Conservation (phyloP, 2,888 invertebrate species). For the Andrena bucephala region DNA sequence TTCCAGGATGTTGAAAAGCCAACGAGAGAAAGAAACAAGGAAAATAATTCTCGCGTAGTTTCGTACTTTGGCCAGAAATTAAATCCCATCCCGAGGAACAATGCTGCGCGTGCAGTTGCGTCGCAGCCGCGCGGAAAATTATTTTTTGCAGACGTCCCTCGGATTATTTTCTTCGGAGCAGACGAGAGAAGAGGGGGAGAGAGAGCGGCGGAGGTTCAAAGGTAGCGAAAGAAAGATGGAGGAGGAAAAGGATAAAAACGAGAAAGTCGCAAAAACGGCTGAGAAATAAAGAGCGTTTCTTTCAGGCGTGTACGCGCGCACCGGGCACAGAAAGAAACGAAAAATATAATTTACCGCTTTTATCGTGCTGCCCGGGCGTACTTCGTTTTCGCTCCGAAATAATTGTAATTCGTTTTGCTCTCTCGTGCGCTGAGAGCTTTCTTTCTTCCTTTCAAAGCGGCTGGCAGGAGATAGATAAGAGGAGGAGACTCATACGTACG, state of each 20-base stretch:
- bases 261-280: constrained; percentile 35
- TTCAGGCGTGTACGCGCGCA: constrained; percentile 4
- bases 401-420: constrained; percentile 54
- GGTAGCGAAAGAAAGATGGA: constrained; percentile 1
- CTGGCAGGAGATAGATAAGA: constrained; percentile 4
- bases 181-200: constrained; percentile 3
- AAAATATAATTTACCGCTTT: constrained; percentile 52
- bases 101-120: constrained; percentile 55
- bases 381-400: constrained; percentile 51
- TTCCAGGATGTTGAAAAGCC: not conserved
- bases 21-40: no score
- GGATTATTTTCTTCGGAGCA: constrained; percentile 60
- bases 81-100: constrained; percentile 46
- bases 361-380: constrained; percentile 35
- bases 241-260: constrained; percentile 30
- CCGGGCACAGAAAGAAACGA: constrained; percentile 31
- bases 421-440: constrained; percentile 11
- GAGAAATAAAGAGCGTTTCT: constrained; percentile 46
- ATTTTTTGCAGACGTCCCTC: constrained; percentile 54
- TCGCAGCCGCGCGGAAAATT: constrained; percentile 56
- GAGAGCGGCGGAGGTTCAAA: constrained; percentile 11
- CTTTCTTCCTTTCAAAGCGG: constrained; percentile 10
- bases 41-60: constrained; percentile 45
- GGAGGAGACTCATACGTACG: not conserved
- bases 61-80: constrained; percentile 47